Evolutionary conservation across 2,888 invertebrate species (phyloP), one percentile per base, ranked within the genome.

Genomic region (Calameuta idolon): DNA sequence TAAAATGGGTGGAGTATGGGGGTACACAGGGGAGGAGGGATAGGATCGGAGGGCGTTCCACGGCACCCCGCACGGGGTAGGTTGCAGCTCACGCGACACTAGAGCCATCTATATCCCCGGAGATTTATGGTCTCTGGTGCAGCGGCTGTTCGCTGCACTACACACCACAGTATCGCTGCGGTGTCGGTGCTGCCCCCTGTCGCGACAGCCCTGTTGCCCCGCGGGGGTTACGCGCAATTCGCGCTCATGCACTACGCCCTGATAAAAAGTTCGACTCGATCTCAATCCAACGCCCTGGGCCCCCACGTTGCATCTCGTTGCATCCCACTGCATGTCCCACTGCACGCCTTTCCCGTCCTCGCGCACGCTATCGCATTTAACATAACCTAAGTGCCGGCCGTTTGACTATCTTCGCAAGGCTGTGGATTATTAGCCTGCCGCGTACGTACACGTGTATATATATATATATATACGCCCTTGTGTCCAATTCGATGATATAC

Each of bases 171-270:
- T 87, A 87, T 87, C 87, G 81, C 79, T 74, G 80, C 77, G 79
- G 82, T 82, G 83, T 84, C 77, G 79, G 81, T 82, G 82, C 77
- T 71, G 33, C 71, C 71, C 31, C 71, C 71, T 34, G 71, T 71
- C 55, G 55, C 55, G 55, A 55, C 55, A 55, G 55, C 55, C 12
- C 87, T 90, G 91, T 90, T 87, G 89, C 91, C 89, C 91, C 88
- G 88, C 91, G 88, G 91, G 91, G 91, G 91, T 90, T 89, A 89
- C 88, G 90, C 91, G 90, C 90, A 89, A 90, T 90, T 91, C 90
- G 90, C 91, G 90, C 90, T 89, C 88, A 85, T 88, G 87, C 89
- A 85, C 84, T 87, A 85, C 84, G 83, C 81, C 81, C 86, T 85
- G 87, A 90, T 86, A 89, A 90, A 90, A 87, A 90, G 85, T 87